Evolutionary conservation across 2,797 vertebrate species (phyloP), one percentile per base, ranked within the genome.

Genomic region (Hypotaenidia philippensis): DNA sequence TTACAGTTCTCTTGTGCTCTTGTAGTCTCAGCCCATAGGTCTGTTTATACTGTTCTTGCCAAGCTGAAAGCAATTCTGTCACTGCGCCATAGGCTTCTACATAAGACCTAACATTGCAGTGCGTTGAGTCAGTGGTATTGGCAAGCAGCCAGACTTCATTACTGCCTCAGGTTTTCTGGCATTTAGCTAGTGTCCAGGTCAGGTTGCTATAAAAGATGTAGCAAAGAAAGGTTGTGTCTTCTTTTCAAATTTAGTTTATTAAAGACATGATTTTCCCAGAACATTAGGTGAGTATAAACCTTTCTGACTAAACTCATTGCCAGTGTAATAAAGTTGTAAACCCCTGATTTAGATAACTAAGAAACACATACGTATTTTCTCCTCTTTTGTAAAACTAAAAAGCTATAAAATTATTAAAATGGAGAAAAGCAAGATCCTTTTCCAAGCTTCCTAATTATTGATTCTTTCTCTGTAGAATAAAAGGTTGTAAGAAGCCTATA

Each of bases 41-140:
- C 70, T 96, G 86, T 96, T 97, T 95, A 94, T 87, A 85, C 34
- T 71, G 32, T 8, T 91, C 52, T 81, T 95, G 89, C 95, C 90
- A 95, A 95, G 72, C 93, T 94, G 64, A 94, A 95, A 94, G 77
- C 49, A 86, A 75, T 91, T 96, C 94, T 85, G 89, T 94, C 66
- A 74, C 85, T 75, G 36, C 0, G 5, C 95, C 92, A 87, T 52
- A 71, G 94, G 71, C 77, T 93, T 69, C 92, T 83, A 45, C 74
- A 60, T 32, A 91, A 93, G 84, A 80, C 57, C 71, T 79, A 85
- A 26, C 50, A 47, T 71, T 92, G 77, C 77, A 81, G 72, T 41
- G 70, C 90, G 70, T 65, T 53, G 61, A 96, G 52, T 83, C 83
- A 77, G 72, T 63, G 81, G 70, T 69, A 16, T 18, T 86, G 89